Base-by-base conservation (phyloP, 2,797 vertebrate genomes). In the Lepidocolaptes lacrymiger region DNA sequence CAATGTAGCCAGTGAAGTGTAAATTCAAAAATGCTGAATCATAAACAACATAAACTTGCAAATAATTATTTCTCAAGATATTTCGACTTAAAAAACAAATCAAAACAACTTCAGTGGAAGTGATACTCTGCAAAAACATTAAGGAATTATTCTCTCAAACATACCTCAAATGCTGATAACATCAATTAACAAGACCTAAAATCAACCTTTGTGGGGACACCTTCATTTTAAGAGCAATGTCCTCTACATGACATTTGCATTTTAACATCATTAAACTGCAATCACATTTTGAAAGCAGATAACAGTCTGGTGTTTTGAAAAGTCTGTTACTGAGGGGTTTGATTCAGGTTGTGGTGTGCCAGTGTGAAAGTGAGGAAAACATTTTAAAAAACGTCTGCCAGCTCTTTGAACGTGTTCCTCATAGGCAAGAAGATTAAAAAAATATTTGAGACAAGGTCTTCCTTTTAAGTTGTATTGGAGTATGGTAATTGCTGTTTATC, bases 401-500 rank as follows among this genome's bases (percentile, higher is more conserved):
- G 21, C 37, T 79, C 80, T 95, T 79, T 89, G 41, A 79, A 88
- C 61, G 24, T 34, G 56, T 71, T 91, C 63, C 71, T 91, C 54
- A 71, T 1, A 84, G 73, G 54, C 36, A 85, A 85, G 51, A 89
- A 84, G 2, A 87, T 51, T 74, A 90, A 90, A 69, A 91, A 86
- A 78, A 46, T 2, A 13, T 56, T 44, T 59, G 67, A 92, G 86
- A 94, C 67, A 85, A 87, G 56, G 61, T 79, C 52, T 76, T 76
- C 43, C 43, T 95, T 94, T 89, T 79, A 94, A 85, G 56, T 83
- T 74, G 30, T 71, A 56, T 49, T 63, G 19, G 21, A 87, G 34
- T 36, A 74, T 39, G 49, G 76, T 91, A 96, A 97, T 95, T 91
- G 86, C 64, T 93, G 78, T 56, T 96, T 93, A 94, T 91, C 61